These are phyloP conservation scores for Microtus richardsoni DNA, from an alignment of 2,113 vertebrate species.

Conservation along the genomic window DNA sequence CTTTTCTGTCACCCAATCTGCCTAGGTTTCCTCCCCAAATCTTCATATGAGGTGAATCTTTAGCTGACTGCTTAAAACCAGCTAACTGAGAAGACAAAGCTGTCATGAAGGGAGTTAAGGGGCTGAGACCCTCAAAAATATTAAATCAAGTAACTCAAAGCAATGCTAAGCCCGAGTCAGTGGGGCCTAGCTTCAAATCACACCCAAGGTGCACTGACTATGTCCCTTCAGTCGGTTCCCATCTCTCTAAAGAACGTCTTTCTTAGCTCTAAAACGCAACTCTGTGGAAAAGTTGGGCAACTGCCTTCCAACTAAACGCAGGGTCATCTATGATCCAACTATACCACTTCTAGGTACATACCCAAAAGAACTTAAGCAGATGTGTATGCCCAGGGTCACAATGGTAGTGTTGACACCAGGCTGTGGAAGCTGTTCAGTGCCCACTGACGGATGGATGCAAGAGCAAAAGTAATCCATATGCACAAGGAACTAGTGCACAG, in stretches of 20 bases:
- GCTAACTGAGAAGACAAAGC: background rate
- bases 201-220: rapidly evolving
- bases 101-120: rapidly evolving
- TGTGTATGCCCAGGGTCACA: rapidly evolving
- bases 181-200: background rate
- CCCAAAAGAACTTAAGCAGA: background rate
- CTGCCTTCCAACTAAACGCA: too few species aligned
- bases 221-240: background rate
- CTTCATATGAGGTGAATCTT: background rate
- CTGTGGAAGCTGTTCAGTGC: rapidly evolving
- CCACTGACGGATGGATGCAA: rapidly evolving
- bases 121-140: background rate
- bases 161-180: rapidly evolving
- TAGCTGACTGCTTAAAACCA: background rate
- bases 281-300: rapidly evolving
- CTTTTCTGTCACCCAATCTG: background rate
- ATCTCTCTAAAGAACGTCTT: background rate
- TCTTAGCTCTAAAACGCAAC: background rate
- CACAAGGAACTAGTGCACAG: rapidly evolving
- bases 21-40: background rate
- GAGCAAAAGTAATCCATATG: rapidly evolving
- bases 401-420: rapidly evolving
- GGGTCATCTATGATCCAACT: rapidly evolving
- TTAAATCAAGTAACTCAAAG: background rate
- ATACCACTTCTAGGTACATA: rapidly evolving